Evolutionary conservation across 2,888 invertebrate genomes (phyloP).

Genomic region (Scelioninae gen. 2): DNA sequence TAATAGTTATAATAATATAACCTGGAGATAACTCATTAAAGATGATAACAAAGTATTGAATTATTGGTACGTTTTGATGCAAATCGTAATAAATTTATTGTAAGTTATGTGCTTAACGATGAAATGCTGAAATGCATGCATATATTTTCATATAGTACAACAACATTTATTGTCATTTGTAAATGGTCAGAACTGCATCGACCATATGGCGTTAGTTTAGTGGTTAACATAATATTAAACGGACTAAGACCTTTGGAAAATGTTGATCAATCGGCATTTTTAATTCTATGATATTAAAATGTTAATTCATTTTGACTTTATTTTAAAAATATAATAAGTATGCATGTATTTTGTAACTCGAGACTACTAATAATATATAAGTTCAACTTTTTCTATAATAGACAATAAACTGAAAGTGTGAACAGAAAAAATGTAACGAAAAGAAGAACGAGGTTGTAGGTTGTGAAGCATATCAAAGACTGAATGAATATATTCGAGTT

Average conservation of each 20-base stretch:
- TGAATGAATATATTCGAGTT: conserved; percentile 68
- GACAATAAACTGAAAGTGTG: conserved; percentile 27
- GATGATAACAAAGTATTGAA: too few species aligned
- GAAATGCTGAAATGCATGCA: conserved; percentile 25
- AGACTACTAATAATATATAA: background rate
- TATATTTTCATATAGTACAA: conserved; percentile 10
- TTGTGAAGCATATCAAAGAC: conserved; percentile 73
- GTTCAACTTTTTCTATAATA: conserved; percentile 8
- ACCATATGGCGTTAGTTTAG: too few species aligned
- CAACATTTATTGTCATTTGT: too few species aligned
- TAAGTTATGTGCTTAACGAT: too few species aligned
- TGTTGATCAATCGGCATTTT: too few species aligned
- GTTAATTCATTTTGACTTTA: too few species aligned
- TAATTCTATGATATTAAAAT: background rate
- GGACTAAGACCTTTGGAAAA: too few species aligned
- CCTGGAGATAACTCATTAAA: background rate
- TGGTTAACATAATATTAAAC: background rate
- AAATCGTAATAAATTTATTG: too few species aligned
- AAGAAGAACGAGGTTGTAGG: conserved; percentile 58
- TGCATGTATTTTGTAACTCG: conserved; percentile 39
- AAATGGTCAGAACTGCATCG: too few species aligned
- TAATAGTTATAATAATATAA: background rate
- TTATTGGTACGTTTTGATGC: too few species aligned
- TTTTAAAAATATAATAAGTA: background rate
- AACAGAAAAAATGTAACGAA: conserved; percentile 17